Percentiles rank a stretch among this genome's conserved stretches.
These are phyloP conservation scores for Eupithecia dodoneata DNA, from an alignment of 2,888 invertebrate species.

Conservation along the genomic window DNA sequence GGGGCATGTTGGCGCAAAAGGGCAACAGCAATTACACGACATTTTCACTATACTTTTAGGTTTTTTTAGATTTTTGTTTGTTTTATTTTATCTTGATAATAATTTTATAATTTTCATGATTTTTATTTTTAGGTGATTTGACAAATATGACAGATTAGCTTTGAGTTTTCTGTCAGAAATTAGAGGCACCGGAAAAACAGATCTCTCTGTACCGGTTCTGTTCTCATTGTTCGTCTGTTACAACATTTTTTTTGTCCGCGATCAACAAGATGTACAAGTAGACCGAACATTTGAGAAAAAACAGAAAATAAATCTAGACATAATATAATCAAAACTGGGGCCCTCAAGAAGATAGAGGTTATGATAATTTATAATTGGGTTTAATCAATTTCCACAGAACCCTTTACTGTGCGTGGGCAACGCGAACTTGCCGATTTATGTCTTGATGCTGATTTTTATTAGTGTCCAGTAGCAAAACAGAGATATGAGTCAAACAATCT, in stretches of 20 bases:
- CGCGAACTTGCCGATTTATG: background rate
- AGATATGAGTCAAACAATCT: background rate
- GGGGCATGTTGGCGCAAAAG: constrained; percentile 73
- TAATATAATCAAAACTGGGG: background rate
- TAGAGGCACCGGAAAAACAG: background rate
- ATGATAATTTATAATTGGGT: background rate
- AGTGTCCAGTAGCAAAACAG: background rate
- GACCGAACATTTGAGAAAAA: background rate
- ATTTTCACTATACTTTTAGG: constrained; percentile 10
- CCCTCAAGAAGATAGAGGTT: background rate
- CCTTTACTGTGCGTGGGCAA: background rate
- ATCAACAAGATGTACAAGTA: background rate
- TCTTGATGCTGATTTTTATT: background rate
- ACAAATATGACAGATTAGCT: background rate
- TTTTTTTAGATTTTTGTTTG: constrained; percentile 9
- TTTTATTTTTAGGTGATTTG: background rate
- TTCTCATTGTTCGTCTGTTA: background rate
- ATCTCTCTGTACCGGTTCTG: background rate
- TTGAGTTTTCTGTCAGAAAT: background rate
- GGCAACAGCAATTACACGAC: constrained; percentile 45
- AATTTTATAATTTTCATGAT: constrained; percentile 10
- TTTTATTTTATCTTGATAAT: constrained; percentile 9
- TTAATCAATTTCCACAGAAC: background rate
- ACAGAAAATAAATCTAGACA: background rate
- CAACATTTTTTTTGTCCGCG: background rate